Evolutionary conservation across 2,888 invertebrate genomes (phyloP), one percentile per base, ranked within the genome.

Genomic region (Sphinx pinastri): DNA sequence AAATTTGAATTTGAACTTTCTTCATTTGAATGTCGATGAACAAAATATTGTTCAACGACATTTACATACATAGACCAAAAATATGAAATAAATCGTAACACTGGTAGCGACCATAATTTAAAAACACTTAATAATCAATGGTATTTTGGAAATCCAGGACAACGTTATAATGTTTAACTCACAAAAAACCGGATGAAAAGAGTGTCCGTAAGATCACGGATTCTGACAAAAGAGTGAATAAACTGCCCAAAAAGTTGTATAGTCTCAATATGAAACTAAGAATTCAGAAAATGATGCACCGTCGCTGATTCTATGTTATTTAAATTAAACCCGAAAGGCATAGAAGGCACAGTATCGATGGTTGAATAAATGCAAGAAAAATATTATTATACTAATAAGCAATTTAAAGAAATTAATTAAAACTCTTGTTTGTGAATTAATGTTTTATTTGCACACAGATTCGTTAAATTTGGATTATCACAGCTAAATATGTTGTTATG

Each of bases 291-390:
- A 25, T 52, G 25, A 13, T 45, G 45, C 75, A 78, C 38, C 75
- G 75, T n/a, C 74, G 71, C 45, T 60, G 70, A 71, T 66, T 75
- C 75, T 47, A 73, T 73, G 45, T 71, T 72, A 8, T 72, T 80
- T 45, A 71, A 75, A 70, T 63, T 83, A 6, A 72, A 80, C 0
- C 81, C 85, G 11, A 80, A 83, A 71, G 87, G 89, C 67, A 79
- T 89, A 3, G 84, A 82, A 67, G 78, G 83, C 69, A 78, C 78
- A 51, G 74, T 82, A 25, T 31, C 87, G 2, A 75, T 76, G 49
- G 77, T 81, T 2, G 86, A 89, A 57, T 75, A 82, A 67, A 76
- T 83, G 55, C 75, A 89, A 52, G 87, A 89, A 70, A 81, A 87
- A 13, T 74, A 86, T 71, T 38, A 7, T 38, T 38, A 38, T 38